Conservation (phyloP, 2,113 vertebrate genomes). For the Tragelaphus scriptus region DNA sequence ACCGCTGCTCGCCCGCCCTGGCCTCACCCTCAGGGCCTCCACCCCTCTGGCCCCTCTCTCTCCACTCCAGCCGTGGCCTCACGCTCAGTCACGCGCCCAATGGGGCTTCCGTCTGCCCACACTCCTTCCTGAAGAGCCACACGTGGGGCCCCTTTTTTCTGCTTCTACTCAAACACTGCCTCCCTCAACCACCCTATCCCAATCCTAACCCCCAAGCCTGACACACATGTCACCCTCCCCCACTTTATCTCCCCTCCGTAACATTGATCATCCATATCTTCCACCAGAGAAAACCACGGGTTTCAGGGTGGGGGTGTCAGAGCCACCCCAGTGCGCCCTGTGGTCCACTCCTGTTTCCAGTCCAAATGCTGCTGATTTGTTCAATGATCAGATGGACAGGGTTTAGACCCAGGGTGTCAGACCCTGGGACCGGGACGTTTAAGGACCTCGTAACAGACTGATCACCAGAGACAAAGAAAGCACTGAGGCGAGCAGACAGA, state of each 20-base stretch:
- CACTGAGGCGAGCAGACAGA: too few relatives aligned
- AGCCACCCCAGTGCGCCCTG: background rate
- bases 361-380: fast-evolving
- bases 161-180: background rate
- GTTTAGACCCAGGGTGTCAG: background rate
- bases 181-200: fast-evolving
- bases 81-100: background rate
- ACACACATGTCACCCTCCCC: fast-evolving
- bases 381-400: too few relatives aligned
- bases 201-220: background rate
- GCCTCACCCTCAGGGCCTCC: background rate
- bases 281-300: background rate
- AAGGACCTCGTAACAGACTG: background rate
- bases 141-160: fast-evolving
- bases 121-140: background rate
- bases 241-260: fast-evolving
- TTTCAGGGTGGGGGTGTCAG: too few relatives aligned
- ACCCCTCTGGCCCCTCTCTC: background rate
- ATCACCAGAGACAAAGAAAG: background rate
- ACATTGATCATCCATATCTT: too few relatives aligned
- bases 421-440: background rate
- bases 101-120: background rate
- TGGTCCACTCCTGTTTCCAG: background rate
- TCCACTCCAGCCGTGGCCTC: background rate
- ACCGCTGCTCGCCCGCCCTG: background rate